A percentile compares a stretch with the other conserved stretches of the same genome.
phyloP scores from a whole-genome alignment of 2,113 vertebrate genomes.

The Thryonomys swinderianus region DNA sequence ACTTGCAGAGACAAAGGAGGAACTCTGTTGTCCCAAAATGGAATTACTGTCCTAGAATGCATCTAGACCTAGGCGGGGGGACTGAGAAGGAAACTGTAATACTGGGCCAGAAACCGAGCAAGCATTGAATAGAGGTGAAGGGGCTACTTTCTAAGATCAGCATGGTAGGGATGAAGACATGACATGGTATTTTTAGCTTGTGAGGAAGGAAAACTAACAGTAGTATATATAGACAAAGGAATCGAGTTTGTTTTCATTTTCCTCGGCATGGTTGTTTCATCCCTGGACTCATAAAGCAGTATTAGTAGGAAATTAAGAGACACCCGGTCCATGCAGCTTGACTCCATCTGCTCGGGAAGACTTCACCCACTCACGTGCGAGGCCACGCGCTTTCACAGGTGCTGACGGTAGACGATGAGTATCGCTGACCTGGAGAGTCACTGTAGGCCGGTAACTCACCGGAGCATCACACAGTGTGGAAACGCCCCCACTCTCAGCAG shows the following conservation, averaged over 20 bases:
- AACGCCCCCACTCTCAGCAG: neutral
- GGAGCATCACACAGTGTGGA: neutral
- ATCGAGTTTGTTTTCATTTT: neutral
- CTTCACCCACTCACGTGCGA: neutral
- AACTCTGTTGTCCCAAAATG: neutral
- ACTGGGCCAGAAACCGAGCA: neutral
- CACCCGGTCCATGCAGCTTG: neutral
- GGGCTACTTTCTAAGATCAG: conserved; percentile 10
- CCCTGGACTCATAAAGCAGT: neutral
- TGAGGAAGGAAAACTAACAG: neutral
- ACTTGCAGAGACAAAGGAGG: neutral
- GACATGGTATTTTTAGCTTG: neutral
- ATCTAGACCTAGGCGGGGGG: neutral
- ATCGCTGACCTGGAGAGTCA: neutral
- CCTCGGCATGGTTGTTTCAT: neutral
- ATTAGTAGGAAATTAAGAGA: neutral
- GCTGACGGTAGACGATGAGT: neutral
- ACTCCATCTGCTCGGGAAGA: neutral
- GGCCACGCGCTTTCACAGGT: conserved; percentile 1
- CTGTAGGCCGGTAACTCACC: neutral
- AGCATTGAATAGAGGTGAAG: neutral
- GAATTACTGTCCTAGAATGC: neutral
- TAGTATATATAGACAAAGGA: neutral
- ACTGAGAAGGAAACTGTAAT: neutral
- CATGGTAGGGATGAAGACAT: neutral